Percentiles rank a stretch among this genome's conserved stretches.
Evolutionary conservation across 1,140 invertebrate species (phyloP).

Genomic region (Plutomurus gul): DNA sequence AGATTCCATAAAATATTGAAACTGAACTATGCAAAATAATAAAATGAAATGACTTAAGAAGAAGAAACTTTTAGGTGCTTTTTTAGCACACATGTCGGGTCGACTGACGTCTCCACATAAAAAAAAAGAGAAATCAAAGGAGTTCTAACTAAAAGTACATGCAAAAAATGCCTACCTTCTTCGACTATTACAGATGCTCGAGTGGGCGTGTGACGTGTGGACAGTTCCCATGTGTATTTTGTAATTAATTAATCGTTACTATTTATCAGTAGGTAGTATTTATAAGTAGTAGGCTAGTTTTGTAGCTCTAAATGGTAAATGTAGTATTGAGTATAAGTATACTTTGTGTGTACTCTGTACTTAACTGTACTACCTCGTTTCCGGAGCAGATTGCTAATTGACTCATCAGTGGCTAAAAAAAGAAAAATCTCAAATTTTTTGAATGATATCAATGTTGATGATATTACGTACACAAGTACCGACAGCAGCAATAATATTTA

Average conservation of each 20-base stretch:
- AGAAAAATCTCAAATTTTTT: conserved; percentile 18
- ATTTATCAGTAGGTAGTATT: conserved; percentile 6
- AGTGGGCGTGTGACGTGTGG: neutral
- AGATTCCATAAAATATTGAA: neutral
- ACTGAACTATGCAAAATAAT: neutral
- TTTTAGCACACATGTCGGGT: neutral
- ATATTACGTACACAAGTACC: conserved; percentile 24
- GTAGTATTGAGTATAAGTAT: neutral
- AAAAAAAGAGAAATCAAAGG: no score
- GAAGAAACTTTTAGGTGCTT: neutral
- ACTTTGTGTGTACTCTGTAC: neutral
- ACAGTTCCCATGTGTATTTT: neutral
- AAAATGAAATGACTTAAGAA: neutral
- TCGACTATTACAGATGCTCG: no score
- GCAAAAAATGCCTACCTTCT: no score
- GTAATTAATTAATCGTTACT: conserved; percentile 2
- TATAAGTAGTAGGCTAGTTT: no score
- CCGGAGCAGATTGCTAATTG: conserved; percentile 28
- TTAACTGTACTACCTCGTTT: neutral
- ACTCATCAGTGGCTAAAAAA: neutral
- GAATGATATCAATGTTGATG: conserved; percentile 27
- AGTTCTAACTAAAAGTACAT: neutral
- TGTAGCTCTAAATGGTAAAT: neutral
- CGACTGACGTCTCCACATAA: no score
- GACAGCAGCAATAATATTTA: conserved; percentile 27